Percentiles rank a stretch among this genome's conserved stretches.
Conservation (phyloP, 2,113 vertebrate genomes). For the Oreocharis arfaki region DNA sequence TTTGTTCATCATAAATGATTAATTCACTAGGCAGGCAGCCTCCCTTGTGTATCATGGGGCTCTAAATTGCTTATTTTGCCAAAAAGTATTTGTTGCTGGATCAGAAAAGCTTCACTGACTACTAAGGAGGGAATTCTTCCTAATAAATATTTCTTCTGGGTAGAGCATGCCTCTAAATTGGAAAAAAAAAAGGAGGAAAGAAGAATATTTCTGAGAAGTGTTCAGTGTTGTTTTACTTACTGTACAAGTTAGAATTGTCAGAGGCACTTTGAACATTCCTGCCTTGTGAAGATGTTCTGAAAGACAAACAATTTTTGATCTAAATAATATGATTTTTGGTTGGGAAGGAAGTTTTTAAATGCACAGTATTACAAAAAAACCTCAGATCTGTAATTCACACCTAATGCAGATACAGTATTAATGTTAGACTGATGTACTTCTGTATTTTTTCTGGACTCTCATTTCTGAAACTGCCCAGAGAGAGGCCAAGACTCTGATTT, state of each 20-base stretch:
- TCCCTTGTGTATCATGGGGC: neutral
- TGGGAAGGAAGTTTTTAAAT: neutral
- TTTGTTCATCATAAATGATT: conserved; percentile 1
- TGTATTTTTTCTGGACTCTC: neutral
- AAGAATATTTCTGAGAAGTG: neutral
- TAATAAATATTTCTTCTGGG: neutral
- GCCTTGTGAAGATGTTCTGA: neutral
- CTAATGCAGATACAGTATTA: neutral
- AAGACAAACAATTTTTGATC: neutral
- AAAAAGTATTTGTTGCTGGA: neutral
- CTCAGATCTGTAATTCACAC: neutral
- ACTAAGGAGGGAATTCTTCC: neutral
- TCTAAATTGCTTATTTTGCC: neutral
- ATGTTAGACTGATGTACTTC: neutral
- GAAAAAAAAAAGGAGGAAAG: neutral
- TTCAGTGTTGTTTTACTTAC: neutral
- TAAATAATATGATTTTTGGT: neutral
- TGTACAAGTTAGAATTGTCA: neutral
- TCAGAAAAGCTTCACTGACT: neutral
- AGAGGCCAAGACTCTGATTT: neutral
- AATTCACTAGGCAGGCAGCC: neutral
- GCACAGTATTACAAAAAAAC: neutral
- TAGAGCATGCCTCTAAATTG: neutral
- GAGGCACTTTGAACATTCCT: neutral
- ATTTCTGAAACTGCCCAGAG: neutral